Percentiles rank a stretch among this genome's conserved stretches.
These are phyloP conservation scores for Parnassius smintheus DNA, from an alignment of 2,888 invertebrate species.

Conservation along the genomic window DNA sequence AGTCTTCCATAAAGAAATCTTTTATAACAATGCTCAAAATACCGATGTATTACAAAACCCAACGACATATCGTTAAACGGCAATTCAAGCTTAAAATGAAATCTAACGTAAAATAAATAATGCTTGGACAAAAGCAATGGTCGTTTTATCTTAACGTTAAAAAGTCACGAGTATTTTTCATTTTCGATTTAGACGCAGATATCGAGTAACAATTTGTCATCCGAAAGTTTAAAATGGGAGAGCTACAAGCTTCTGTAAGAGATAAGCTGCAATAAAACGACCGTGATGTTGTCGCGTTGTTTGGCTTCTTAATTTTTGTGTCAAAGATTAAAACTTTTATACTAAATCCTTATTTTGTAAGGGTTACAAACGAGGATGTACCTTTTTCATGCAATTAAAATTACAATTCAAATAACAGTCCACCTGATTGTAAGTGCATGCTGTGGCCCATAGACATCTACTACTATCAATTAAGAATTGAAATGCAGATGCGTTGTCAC, in stretches of 20 bases:
- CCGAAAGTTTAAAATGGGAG: conserved; percentile 35
- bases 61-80: conserved; percentile 1
- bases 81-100: conserved; percentile 6
- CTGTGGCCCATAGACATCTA: no score
- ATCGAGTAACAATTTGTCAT: conserved; percentile 44
- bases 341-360: not conserved
- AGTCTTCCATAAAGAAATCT: no score
- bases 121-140: conserved; percentile 7
- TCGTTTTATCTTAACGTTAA: conserved; percentile 9
- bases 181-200: conserved; percentile 15
- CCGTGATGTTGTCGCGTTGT: conserved; percentile 31
- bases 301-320: conserved; percentile 47
- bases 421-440: no score
- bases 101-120: conserved; percentile 14
- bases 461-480: no score
- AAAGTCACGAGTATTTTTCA: conserved; percentile 24
- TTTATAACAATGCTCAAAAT: conserved; percentile 11
- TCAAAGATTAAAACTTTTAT: conserved; percentile 45
- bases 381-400: no score
- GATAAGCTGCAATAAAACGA: conserved; percentile 54
- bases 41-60: conserved; percentile 13
- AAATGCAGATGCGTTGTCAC: no score
- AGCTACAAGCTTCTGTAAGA: conserved; percentile 54
- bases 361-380: no score
- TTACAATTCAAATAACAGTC: no score